These are phyloP conservation scores for Helicoverpa armigera DNA, from an alignment of 1,140 invertebrate genomes.

Conservation along the genomic window DNA sequence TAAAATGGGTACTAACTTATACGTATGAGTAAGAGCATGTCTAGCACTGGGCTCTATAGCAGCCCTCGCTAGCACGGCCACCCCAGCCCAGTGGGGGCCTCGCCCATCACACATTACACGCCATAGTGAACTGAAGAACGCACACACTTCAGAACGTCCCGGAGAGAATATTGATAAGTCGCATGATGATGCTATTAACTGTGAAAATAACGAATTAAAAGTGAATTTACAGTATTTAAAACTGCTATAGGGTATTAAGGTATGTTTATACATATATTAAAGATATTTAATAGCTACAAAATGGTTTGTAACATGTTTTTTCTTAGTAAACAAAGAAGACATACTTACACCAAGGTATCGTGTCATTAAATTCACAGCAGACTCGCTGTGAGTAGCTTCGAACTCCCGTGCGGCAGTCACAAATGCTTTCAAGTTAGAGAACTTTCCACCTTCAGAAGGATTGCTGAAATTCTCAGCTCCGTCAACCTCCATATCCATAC, in stretches of 20 bases:
- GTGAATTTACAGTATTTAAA: too few relatives aligned
- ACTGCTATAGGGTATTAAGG: too few relatives aligned
- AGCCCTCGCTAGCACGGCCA: constrained; percentile 88
- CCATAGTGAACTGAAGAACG: constrained; percentile 84
- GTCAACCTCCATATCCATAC: constrained; percentile 76
- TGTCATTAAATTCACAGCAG: constrained; percentile 81
- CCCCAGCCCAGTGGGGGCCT: constrained; percentile 87
- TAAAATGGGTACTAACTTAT: constrained; percentile 80
- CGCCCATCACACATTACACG: constrained; percentile 79
- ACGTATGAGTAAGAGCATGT: constrained; percentile 89
- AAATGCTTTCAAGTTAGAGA: constrained; percentile 81
- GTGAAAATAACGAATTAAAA: constrained; percentile 53
- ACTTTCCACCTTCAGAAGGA: constrained; percentile 74
- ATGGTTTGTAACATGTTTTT: background rate
- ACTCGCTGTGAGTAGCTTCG: constrained; percentile 82
- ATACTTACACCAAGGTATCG: constrained; percentile 78
- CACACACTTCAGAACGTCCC: constrained; percentile 80
- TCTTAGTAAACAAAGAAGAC: background rate
- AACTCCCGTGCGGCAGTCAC: constrained; percentile 82
- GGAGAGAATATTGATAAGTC: constrained; percentile 81
- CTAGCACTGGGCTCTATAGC: constrained; percentile 88
- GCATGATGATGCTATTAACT: constrained; percentile 82
- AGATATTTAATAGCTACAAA: too few relatives aligned
- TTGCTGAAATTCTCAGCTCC: constrained; percentile 71
- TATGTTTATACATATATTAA: too few relatives aligned